A percentile compares a stretch with the other conserved stretches of the same genome.
These are phyloP conservation scores for Macrobrachium nipponense DNA, from an alignment of 1,140 invertebrate genomes.

Conservation along the genomic window DNA sequence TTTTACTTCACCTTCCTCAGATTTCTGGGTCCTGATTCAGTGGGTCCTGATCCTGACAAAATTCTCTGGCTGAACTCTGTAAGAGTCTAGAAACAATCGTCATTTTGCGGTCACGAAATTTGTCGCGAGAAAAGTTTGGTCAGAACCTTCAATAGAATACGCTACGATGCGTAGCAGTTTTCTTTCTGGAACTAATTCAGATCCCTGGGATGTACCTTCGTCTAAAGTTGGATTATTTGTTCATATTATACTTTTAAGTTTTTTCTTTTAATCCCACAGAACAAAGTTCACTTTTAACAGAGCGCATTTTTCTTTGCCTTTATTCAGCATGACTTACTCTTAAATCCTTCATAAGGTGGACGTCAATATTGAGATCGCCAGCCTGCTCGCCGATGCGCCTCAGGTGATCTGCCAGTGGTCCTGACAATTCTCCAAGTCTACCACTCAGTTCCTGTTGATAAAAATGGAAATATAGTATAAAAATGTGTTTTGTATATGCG, in stretches of 20 bases:
- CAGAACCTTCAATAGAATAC: no score
- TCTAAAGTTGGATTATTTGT: background rate
- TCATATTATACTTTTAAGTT: background rate
- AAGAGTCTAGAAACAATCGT: no score
- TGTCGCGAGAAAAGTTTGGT: no score
- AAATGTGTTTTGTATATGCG: background rate
- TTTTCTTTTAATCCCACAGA: background rate
- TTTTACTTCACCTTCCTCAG: no score
- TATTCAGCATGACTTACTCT: conserved; percentile 46
- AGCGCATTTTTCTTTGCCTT: background rate
- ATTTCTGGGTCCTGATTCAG: no score
- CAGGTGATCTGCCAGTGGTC: conserved; percentile 82
- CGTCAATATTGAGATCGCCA: conserved; percentile 70
- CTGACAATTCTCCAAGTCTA: conserved; percentile 73
- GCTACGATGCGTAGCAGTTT: no score
- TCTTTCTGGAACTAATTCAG: no score
- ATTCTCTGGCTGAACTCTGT: no score
- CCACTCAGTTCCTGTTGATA: conserved; percentile 53
- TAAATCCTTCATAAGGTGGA: conserved; percentile 71
- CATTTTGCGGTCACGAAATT: no score
- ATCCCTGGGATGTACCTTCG: no score
- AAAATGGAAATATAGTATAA: background rate
- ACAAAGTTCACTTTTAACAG: no score
- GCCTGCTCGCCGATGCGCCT: conserved; percentile 80
- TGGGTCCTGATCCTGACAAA: no score